Percentiles rank a stretch among this genome's conserved stretches.
phyloP scores from a whole-genome alignment of 2,113 vertebrate species.

The Bombycilla garrulus region DNA sequence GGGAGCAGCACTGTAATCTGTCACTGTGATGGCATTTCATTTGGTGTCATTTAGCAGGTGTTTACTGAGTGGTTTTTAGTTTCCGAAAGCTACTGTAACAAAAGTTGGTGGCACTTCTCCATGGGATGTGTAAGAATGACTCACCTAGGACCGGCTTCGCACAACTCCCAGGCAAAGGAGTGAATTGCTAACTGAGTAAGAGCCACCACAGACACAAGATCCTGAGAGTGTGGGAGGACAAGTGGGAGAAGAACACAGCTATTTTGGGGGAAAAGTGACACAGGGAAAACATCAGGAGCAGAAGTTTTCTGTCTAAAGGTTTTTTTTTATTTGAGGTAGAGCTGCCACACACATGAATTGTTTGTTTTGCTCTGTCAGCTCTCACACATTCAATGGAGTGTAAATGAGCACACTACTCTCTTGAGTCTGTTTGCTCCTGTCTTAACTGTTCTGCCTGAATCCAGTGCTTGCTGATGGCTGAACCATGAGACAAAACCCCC shows the following conservation, averaged over 20 bases:
- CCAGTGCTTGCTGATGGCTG: not conserved
- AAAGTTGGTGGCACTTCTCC: not conserved
- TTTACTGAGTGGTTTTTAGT: not conserved
- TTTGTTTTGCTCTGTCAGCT: not conserved
- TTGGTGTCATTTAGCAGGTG: constrained; percentile 4
- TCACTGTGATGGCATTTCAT: not conserved
- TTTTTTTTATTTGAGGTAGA: not conserved
- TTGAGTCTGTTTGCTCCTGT: not conserved
- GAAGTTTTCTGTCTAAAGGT: not conserved
- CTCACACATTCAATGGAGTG: not conserved
- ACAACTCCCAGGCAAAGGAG: not conserved
- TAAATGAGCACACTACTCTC: not conserved
- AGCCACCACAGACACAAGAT: constrained; percentile 1
- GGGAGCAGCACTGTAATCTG: not conserved
- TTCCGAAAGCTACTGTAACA: not conserved
- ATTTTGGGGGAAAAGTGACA: not conserved
- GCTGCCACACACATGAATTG: not conserved
- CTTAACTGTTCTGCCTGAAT: not conserved
- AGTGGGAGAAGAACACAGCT: not conserved
- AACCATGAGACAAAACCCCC: not conserved
- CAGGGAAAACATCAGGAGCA: not conserved
- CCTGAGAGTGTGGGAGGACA: not conserved
- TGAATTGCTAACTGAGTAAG: constrained; percentile 16
- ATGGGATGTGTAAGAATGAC: not conserved
- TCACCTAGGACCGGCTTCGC: not conserved